These are phyloP conservation scores for Leucoraja erinaceus DNA, from an alignment of 2,113 vertebrate genomes.

Conservation along the genomic window DNA sequence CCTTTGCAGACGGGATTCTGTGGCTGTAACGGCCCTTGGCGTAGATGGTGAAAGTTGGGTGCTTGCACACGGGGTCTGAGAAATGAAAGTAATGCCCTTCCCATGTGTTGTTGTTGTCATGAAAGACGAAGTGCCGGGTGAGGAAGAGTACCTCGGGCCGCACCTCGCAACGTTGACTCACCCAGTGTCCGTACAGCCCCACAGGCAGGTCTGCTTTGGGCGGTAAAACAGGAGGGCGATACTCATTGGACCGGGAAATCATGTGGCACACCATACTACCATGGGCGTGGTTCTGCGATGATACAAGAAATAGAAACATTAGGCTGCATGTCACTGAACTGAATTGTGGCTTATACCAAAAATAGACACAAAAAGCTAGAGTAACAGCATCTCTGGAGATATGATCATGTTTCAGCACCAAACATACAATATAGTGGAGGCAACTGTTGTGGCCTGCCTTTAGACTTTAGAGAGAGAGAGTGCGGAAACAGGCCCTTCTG, in stretches of 20 bases:
- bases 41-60: slow-evolving; percentile 89
- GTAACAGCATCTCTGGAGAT: too few species aligned
- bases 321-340: rapidly evolving
- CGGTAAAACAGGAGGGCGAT: slow-evolving; percentile 80
- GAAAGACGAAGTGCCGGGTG: slow-evolving; percentile 90
- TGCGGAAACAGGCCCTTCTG: too few species aligned
- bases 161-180: slow-evolving; percentile 89
- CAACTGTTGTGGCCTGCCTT: too few species aligned
- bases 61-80: slow-evolving; percentile 88
- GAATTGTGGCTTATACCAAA: background rate
- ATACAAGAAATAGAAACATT: slow-evolving; percentile 37
- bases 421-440: too few species aligned
- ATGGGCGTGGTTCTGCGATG: slow-evolving; percentile 73
- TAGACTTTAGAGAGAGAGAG: too few species aligned
- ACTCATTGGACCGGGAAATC: slow-evolving; percentile 78
- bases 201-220: slow-evolving; percentile 75
- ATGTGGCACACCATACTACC: slow-evolving; percentile 76
- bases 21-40: slow-evolving; percentile 87
- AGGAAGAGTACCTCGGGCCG: slow-evolving; percentile 92
- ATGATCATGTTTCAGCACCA: too few species aligned
- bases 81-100: slow-evolving; percentile 96
- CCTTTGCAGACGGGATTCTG: slow-evolving; percentile 70
- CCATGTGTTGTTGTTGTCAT: slow-evolving; percentile 90
- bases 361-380: too few species aligned
- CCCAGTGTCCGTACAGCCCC: slow-evolving; percentile 86